These are phyloP conservation scores for Himalopsyche anomala DNA, from an alignment of 2,888 invertebrate genomes.

Conservation along the genomic window DNA sequence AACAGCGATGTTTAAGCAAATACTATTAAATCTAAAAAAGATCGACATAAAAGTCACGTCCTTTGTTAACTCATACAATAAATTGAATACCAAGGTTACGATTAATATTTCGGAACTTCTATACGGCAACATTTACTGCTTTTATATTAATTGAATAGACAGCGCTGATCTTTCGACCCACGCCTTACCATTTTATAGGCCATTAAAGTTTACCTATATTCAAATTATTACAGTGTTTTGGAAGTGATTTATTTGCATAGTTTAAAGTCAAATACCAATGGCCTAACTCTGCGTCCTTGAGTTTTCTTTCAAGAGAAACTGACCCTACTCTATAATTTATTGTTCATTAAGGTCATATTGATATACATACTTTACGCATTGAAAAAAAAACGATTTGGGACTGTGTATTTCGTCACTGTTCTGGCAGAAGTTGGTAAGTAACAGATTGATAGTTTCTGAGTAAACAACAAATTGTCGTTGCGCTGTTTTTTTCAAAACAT, in stretches of 20 bases:
- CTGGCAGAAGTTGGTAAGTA: too few relatives aligned
- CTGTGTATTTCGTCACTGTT: too few relatives aligned
- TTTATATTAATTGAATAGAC: slow-evolving; percentile 30
- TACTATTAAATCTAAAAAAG: too few relatives aligned
- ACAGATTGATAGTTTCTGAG: too few relatives aligned
- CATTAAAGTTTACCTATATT: slow-evolving; percentile 17
- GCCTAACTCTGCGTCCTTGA: neutral
- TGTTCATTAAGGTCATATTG: too few relatives aligned
- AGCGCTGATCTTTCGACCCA: slow-evolving; percentile 34
- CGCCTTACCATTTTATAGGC: slow-evolving; percentile 6
- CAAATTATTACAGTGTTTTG: neutral
- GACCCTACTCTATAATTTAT: too few relatives aligned
- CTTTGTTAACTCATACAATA: neutral
- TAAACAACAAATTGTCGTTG: too few relatives aligned
- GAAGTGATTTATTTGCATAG: neutral
- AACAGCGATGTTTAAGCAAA: too few relatives aligned
- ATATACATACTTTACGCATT: too few relatives aligned
- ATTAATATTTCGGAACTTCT: neutral
- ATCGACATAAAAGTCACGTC: neutral
- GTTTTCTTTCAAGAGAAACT: neutral
- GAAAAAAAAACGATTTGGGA: too few relatives aligned
- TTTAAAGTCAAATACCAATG: neutral
- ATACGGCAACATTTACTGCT: neutral
- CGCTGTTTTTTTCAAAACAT: too few relatives aligned
- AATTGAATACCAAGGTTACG: slow-evolving; percentile 22